A percentile compares a stretch with the other conserved stretches of the same genome.
Evolutionary conservation across 1,140 invertebrate species (phyloP).

Genomic region (Meloidogyne exigua): DNA sequence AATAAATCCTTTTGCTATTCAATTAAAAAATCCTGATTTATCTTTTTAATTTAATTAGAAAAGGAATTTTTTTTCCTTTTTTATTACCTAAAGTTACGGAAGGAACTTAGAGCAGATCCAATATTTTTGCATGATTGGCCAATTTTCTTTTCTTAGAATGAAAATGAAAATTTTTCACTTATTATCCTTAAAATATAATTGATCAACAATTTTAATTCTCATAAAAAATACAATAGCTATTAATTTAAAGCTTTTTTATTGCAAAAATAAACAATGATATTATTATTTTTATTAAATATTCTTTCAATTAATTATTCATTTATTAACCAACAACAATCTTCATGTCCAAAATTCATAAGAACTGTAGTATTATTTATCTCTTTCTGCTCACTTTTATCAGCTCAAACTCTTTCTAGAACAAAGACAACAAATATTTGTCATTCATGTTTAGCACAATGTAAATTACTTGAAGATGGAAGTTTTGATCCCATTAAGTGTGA

Average conservation of each 20-base stretch:
- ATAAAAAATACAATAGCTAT: too few species aligned
- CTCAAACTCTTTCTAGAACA: not conserved
- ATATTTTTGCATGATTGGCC: too few species aligned
- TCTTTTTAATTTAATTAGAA: not conserved
- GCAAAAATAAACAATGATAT: not conserved
- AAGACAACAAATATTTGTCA: slow-evolving; percentile 29
- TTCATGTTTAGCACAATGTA: slow-evolving; percentile 49
- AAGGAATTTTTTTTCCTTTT: not conserved
- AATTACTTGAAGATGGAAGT: slow-evolving; percentile 41
- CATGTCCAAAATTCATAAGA: not conserved
- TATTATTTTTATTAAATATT: slow-evolving; percentile 2
- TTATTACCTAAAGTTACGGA: not conserved
- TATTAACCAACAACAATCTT: not conserved
- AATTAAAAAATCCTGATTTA: not conserved
- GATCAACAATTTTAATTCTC: too few species aligned
- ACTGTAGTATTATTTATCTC: not conserved
- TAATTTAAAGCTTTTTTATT: too few species aligned
- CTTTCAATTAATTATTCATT: slow-evolving; percentile 2
- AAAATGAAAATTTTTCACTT: too few species aligned
- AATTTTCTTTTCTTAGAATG: too few species aligned
- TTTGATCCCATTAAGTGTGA: slow-evolving; percentile 43
- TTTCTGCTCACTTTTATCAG: not conserved
- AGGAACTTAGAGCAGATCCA: too few species aligned
- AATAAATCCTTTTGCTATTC: not conserved
- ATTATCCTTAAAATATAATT: too few species aligned